Conservation (phyloP, 1,140 invertebrate species). For the Spodoptera litura region DNA sequence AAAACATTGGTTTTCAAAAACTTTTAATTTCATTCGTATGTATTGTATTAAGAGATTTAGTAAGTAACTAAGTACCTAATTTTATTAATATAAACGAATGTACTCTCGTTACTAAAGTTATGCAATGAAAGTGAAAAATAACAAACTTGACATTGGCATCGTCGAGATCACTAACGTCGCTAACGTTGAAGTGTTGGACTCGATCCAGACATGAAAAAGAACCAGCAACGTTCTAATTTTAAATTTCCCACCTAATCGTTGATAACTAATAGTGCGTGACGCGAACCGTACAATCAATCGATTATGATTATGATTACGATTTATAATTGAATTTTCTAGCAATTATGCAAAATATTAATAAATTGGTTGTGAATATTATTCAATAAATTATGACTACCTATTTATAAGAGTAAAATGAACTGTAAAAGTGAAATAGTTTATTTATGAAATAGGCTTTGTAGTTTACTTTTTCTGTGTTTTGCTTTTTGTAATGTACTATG, state of each 20-base stretch:
- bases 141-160: conserved; percentile 71
- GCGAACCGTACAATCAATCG: conserved; percentile 48
- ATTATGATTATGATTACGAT: conserved; percentile 40
- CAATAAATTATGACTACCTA: no score
- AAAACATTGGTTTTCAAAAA: no score
- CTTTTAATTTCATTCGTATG: no score
- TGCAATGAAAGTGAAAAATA: conserved; percentile 68
- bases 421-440: no score
- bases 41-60: no score
- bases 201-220: conserved; percentile 64
- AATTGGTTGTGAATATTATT: not conserved
- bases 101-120: conserved; percentile 28
- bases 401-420: not conserved
- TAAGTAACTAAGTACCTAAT: not conserved
- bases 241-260: conserved; percentile 57
- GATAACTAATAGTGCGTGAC: conserved; percentile 50
- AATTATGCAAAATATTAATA: not conserved
- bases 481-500: no score
- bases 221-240: conserved; percentile 65
- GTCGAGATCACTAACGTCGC: conserved; percentile 36
- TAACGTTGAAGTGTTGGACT: conserved; percentile 55
- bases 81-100: conserved; percentile 21
- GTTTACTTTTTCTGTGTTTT: no score
- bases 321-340: not conserved
- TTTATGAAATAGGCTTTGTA: no score